Base-by-base conservation (phyloP, 1,140 invertebrate genomes). In the Atopsyche davidsoni region DNA sequence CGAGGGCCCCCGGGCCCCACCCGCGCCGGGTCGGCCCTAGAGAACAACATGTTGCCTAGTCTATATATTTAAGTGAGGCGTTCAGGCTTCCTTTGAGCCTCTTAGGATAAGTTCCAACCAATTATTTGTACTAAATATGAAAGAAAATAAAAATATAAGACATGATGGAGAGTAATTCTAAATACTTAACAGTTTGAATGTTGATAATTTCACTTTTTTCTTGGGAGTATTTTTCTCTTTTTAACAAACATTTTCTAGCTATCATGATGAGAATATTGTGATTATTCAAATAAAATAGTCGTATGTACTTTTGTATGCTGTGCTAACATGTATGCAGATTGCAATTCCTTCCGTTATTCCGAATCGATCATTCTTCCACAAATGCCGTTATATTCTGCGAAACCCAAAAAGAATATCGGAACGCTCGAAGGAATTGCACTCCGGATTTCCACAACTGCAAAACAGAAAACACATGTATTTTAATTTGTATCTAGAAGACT, bases 41-140 rank as follows among this genome's bases (percentile, higher is more conserved):
- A 57, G 47, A 46, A 43, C 46, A 46, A 50, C 51, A 45, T 48
- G 45, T 58, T 58, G 56, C 51, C 56, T 58, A 58, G 56, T 58
- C 56, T 58, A 32, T 58, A 58, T 44, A 49, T 39, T 47, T 54
- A 54, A 58, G 42, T 4, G 46, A 51, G 46, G 31, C 17, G 22
- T 23, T 24, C 13, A 44, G 42, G 32, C 45, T 44, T 41, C 25
- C 31, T 13, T 3, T 18, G 35, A 42, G 34, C 47, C 55, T 53
- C 47, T 6, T 58, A 58, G 56, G 28, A 38, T 58, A 58, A 58
- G 56, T 51, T 54, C 51, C 46, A 58, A 58, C 56, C 56, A 58
- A 58, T 53, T 58, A 58, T 58, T 58, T 58, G 45, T 58, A 58
- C 51, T 58, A 55, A 58, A 53, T 54, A 54, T 51, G 47, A 51